Percentiles rank a stretch among this genome's conserved stretches.
Evolutionary conservation across 2,113 vertebrate genomes (phyloP).

Genomic region (Podilymbus podiceps): DNA sequence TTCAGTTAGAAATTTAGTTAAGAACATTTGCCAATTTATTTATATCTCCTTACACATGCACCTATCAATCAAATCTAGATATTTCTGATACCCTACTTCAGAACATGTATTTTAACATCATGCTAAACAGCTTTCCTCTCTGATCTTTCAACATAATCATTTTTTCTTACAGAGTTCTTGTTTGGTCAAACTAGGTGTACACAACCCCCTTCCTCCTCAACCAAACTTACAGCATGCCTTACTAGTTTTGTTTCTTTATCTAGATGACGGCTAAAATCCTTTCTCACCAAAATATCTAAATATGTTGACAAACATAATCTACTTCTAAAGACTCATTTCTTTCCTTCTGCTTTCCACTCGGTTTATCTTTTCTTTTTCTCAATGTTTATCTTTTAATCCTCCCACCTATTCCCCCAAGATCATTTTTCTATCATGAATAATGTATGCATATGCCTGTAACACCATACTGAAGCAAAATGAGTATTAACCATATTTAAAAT

Average conservation of each 20-base stretch:
- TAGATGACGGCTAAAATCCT: not conserved
- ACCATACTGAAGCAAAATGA: not conserved
- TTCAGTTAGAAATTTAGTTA: not conserved
- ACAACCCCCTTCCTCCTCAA: not conserved
- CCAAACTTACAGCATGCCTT: not conserved
- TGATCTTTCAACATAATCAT: too few species aligned
- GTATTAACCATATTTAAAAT: not conserved
- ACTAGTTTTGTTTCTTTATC: not conserved
- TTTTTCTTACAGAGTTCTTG: fast-evolving
- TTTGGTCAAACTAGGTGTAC: not conserved
- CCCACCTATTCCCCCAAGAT: not conserved
- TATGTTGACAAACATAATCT: not conserved
- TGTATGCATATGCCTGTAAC: not conserved
- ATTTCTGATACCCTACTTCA: not conserved
- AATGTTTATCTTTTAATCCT: not conserved
- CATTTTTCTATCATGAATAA: not conserved
- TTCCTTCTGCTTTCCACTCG: not conserved
- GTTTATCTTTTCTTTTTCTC: not conserved
- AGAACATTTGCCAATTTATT: not conserved
- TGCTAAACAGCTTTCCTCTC: not conserved
- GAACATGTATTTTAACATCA: not conserved
- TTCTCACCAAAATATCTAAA: not conserved
- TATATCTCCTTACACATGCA: not conserved
- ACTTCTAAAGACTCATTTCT: not conserved
- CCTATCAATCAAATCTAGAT: not conserved